Evolutionary conservation across 2,888 invertebrate species (phyloP).

Genomic region (Bembecia ichneumoniformis): DNA sequence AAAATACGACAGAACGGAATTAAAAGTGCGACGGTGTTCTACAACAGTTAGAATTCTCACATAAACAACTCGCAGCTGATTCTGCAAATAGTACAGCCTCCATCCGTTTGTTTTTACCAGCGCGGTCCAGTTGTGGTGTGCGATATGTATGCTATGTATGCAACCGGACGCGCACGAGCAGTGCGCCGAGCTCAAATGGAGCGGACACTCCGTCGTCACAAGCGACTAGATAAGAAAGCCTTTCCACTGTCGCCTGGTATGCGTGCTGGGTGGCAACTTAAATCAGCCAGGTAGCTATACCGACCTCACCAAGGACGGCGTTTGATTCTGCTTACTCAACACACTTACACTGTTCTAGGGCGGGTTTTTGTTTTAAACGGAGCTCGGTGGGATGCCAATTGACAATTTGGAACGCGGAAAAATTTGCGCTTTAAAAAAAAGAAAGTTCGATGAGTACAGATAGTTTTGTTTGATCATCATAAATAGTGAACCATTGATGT

Average conservation of each 20-base stretch:
- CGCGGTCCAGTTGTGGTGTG: conserved; percentile 59
- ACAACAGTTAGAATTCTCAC: not conserved
- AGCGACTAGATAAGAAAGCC: conserved; percentile 34
- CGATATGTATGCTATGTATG: conserved; percentile 67
- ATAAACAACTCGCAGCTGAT: conserved; percentile 2
- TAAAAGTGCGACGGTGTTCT: too few species aligned
- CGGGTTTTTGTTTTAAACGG: conserved; percentile 50
- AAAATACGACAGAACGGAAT: too few species aligned
- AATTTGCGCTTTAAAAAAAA: not conserved
- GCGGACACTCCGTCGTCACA: conserved; percentile 42
- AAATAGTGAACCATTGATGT: too few species aligned
- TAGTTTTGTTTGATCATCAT: not conserved
- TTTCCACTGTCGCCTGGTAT: conserved; percentile 7
- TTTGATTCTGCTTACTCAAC: conserved; percentile 58
- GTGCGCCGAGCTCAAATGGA: conserved; percentile 52
- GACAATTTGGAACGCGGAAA: not conserved
- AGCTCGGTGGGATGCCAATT: conserved; percentile 29
- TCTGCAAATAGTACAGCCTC: conserved; percentile 18
- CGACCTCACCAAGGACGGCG: conserved; percentile 66
- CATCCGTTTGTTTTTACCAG: conserved; percentile 57
- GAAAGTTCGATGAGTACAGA: not conserved
- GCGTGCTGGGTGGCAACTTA: conserved; percentile 15
- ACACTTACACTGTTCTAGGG: conserved; percentile 35
- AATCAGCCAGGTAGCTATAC: conserved; percentile 20
- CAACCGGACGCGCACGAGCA: conserved; percentile 57